Conservation (phyloP, 2,113 vertebrate species). For the Cyphotilapia sp. region DNA sequence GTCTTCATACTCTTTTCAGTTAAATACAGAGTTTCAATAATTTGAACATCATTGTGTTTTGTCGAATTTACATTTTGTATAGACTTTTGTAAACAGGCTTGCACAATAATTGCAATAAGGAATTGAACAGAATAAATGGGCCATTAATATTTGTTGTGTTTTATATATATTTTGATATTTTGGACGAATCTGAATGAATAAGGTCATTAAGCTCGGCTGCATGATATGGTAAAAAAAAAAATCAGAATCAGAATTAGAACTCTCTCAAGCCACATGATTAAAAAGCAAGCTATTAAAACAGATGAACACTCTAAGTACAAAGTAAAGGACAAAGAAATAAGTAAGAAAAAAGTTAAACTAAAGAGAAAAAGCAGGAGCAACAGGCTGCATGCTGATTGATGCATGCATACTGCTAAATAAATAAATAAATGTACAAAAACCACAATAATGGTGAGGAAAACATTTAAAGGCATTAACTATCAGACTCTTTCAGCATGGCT, state of each 20-base stretch:
- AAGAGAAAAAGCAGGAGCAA: not conserved
- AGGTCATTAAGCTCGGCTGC: not conserved
- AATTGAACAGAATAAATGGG: not conserved
- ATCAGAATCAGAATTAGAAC: not conserved
- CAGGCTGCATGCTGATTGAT: not conserved
- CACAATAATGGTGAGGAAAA: not conserved
- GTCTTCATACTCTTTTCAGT: not conserved
- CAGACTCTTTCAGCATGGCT: not conserved
- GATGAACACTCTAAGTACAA: not conserved
- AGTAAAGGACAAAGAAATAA: not conserved
- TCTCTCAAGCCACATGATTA: not conserved
- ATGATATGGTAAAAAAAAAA: not conserved
- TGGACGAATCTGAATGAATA: not conserved
- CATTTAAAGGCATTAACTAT: not conserved
- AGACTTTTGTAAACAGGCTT: not conserved
- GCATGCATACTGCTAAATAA: not conserved
- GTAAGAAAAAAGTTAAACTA: not conserved
- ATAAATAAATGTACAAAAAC: not conserved
- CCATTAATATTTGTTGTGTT: not conserved
- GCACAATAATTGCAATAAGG: not conserved
- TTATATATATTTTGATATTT: not conserved
- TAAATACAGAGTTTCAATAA: accelerated
- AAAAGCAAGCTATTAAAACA: not conserved
- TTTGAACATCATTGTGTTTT: not conserved
- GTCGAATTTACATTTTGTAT: not conserved